Base-by-base conservation (phyloP, 2,888 invertebrate genomes). In the Carterocephalus palaemon region DNA sequence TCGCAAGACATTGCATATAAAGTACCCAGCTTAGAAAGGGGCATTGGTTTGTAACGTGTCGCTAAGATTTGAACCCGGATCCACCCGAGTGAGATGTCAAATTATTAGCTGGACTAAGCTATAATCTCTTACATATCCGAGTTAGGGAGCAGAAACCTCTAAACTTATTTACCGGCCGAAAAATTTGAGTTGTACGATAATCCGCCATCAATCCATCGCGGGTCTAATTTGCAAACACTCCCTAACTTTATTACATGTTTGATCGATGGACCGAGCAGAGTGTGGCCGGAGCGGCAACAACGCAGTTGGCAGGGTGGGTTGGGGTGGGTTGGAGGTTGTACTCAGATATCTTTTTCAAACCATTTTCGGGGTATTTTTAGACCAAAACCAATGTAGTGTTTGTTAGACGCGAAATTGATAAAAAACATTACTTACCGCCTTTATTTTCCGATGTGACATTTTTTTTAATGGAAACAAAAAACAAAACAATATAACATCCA, bases 221-320 rank as follows among this genome's bases (percentile, higher is more conserved):
- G 48, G 52, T 52, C 53, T 60, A 58, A 61, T 60, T 62, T 55
- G 58, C 49, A 48, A 60, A 60, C 54, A 59, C 47, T 51, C 41
- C 48, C 47, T 58, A 54, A 60, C 58, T 60, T 54, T 56, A 56
- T 62, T 60, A 59, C 47, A 49, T 48, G 47, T 56, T 54, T 62
- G 60, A 60, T 60, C 53, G 60, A 62, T 62, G 54, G 45, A 24
- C 23, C 48, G 34, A 47, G 42, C 37, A 42, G 20, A 22, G 26
- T 10, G 31, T 24, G 26, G 9, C 12, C 10, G 24, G 22, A 37
- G 34, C 32, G 26, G 20, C 19, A 36, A 28, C 31, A 29, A 29
- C 20, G 19, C 1, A 23, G 8, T 15, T 17, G 4, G 17, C 17
- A 17, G 7, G 10, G 9, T 8, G 2, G 6, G 8, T 8, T 19